Conservation (phyloP, 2,888 invertebrate species). For the Mythimna lalbum region DNA sequence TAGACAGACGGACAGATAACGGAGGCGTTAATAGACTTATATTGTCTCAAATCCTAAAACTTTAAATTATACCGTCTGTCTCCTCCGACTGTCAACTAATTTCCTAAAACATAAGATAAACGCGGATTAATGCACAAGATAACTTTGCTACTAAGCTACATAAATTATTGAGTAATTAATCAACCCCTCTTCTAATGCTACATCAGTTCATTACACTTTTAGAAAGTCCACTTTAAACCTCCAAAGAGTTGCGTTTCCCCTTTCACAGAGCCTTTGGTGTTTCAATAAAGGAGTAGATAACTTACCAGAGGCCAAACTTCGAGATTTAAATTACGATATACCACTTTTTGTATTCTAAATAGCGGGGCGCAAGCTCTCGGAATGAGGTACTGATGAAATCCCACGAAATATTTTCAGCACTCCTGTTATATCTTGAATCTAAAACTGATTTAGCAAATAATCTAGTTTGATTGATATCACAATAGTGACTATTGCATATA, state of each 20-base stretch:
- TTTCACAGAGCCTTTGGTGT: constrained; percentile 26
- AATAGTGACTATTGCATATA: too few relatives aligned
- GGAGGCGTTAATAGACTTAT: too few relatives aligned
- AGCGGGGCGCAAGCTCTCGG: too few relatives aligned
- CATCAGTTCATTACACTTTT: constrained; percentile 43
- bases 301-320: constrained; percentile 5
- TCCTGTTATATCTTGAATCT: too few relatives aligned
- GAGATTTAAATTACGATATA: neutral
- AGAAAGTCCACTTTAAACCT: constrained; percentile 31
- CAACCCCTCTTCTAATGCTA: constrained; percentile 19
- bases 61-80: too few relatives aligned
- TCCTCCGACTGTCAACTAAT: too few relatives aligned
- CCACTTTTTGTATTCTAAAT: neutral
- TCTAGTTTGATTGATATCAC: too few relatives aligned
- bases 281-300: constrained; percentile 5
- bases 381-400: too few relatives aligned
- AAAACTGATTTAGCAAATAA: too few relatives aligned
- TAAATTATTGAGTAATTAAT: constrained; percentile 25
- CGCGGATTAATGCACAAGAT: neutral
- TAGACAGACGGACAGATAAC: too few relatives aligned
- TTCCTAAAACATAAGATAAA: neutral
- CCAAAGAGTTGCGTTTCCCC: constrained; percentile 30
- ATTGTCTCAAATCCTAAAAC: too few relatives aligned
- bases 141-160: constrained; percentile 17
- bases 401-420: too few relatives aligned